These are phyloP conservation scores for Cyprinella venusta DNA, from an alignment of 2,797 vertebrate genomes.

Conservation along the genomic window DNA sequence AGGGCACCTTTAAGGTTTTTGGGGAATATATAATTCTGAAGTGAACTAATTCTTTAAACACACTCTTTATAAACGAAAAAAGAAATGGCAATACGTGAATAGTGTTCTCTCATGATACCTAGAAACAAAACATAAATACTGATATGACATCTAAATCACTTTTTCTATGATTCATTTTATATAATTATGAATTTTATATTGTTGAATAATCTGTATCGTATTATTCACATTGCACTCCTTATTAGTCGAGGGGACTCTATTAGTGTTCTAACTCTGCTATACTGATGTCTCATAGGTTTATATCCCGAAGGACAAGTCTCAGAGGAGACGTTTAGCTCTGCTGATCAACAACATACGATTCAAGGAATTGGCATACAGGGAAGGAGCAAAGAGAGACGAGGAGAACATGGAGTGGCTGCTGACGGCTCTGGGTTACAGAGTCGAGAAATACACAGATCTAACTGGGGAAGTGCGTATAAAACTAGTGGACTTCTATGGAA, in stretches of 20 bases:
- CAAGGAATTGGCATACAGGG: fast-evolving
- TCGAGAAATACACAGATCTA: background rate
- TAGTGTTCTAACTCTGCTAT: too few relatives aligned
- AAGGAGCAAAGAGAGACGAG: background rate
- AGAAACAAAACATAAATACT: background rate
- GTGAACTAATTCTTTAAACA: too few relatives aligned
- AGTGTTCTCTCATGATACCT: background rate
- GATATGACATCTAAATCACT: background rate
- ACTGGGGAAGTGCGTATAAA: background rate
- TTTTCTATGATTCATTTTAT: background rate
- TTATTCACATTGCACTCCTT: background rate
- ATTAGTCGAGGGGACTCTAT: background rate
- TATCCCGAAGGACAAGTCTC: background rate
- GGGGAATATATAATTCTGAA: too few relatives aligned
- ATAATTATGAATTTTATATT: background rate
- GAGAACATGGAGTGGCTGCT: constrained; percentile 22
- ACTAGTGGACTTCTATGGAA: background rate
- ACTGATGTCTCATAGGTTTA: background rate
- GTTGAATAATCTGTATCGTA: background rate
- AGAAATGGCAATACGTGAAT: too few relatives aligned
- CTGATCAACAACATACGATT: constrained; percentile 4
- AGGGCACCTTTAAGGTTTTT: too few relatives aligned
- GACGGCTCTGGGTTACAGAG: background rate
- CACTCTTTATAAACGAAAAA: too few relatives aligned
- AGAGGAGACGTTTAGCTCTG: background rate